Base-by-base conservation (phyloP, 2,113 vertebrate genomes). In the Oryzias woworae region DNA sequence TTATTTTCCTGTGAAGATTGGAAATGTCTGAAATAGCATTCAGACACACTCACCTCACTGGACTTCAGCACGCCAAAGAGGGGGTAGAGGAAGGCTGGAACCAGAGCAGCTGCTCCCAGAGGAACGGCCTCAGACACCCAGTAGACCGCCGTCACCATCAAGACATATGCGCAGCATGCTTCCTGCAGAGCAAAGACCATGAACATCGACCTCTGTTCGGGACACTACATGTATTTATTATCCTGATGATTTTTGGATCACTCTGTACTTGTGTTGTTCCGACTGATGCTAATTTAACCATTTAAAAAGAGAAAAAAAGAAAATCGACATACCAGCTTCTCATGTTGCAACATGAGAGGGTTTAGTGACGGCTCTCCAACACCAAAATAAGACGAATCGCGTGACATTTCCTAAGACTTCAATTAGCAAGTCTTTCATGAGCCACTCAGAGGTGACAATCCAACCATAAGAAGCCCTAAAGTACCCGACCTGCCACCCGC, bases 61-160 rank as follows among this genome's bases (percentile, higher is more conserved):
- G 97, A 97, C 69, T 97, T 96, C 26, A 99, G 95, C 14, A 99
- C 96, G 68, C 97, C 96, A 24, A 99, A 98, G 67, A 98, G 92
- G 0, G 97, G 97, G 57, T 97, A 99, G 3, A 99, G 93, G 86
- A 99, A 98, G 42, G 97, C 96, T 0, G 97, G 96, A 18, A 99
- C 95, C 66, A 99, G 87, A 15, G 97, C 96, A 13, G 96, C 97
- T 17, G 96, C 97, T 44, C 97, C 97, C 1, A 99, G 89, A 0
- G 97, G 97, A 51, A 98, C 96, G 0, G 95, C 97, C 87, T 99
- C 96, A 0, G 96, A 98, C 31, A 98, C 95, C 97, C 97, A 99
- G 83, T 94, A 98, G 15, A 97, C 91, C 0, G 96, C 96, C 0
- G 96, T 99, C 81, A 99, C 96, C 0, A 96, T 90, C 77, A 99